These are phyloP conservation scores for Petrocephalus zakoni DNA, from an alignment of 2,113 vertebrate species.

Conservation along the genomic window DNA sequence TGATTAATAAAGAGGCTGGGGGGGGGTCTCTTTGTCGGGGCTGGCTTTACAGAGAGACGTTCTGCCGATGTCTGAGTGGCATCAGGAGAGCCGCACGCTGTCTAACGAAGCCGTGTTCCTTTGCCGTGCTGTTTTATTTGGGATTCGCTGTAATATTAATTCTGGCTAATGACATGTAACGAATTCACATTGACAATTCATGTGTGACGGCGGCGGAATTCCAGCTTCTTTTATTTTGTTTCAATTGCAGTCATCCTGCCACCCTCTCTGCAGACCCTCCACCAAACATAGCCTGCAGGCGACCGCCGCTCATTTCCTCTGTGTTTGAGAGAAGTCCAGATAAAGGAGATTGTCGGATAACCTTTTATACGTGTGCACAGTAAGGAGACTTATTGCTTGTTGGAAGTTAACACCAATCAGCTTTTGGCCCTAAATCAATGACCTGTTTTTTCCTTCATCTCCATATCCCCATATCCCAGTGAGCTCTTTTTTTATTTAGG, in stretches of 20 bases:
- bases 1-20: background rate
- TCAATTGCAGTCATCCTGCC: background rate
- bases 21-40: background rate
- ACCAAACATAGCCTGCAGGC: background rate
- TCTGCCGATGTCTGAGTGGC: background rate
- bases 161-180: background rate
- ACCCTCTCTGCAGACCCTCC: background rate
- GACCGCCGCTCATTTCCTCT: background rate
- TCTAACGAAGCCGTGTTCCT: background rate
- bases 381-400: background rate
- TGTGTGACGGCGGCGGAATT: background rate
- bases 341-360: background rate
- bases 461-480: too few relatives aligned
- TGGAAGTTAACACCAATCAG: background rate
- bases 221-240: background rate
- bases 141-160: background rate
- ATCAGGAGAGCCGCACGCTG: background rate
- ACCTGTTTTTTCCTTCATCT: background rate
- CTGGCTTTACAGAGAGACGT: background rate
- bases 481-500: slow-evolving; percentile 1
- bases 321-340: too few relatives aligned
- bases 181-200: background rate
- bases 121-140: background rate
- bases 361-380: background rate
- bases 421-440: background rate